These are phyloP conservation scores for Drosophila sulfurigaster DNA, from an alignment of 1,140 invertebrate species.

Conservation along the genomic window DNA sequence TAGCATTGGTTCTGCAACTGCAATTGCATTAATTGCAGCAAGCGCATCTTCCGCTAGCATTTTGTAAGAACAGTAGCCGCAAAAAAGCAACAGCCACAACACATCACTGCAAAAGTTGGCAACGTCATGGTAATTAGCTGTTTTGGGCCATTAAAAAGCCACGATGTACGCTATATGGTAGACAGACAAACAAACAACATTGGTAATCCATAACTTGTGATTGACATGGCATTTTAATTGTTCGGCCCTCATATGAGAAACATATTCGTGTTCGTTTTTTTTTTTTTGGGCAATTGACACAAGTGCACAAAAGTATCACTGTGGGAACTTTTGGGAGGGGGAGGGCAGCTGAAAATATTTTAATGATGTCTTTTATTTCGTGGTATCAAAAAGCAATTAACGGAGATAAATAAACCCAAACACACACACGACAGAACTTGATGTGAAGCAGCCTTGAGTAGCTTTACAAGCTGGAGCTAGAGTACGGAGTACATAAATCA, in stretches of 20 bases:
- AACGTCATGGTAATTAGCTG: constrained; percentile 66
- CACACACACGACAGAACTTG: constrained; percentile 39
- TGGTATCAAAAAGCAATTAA: constrained; percentile 70
- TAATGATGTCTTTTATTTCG: constrained; percentile 62
- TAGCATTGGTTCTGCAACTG: constrained; percentile 68
- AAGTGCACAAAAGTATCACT: constrained; percentile 43
- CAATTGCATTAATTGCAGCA: constrained; percentile 70
- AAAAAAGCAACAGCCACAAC: constrained; percentile 16
- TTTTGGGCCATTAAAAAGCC: constrained; percentile 34
- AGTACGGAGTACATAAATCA: constrained; percentile 68
- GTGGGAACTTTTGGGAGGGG: constrained; percentile 61
- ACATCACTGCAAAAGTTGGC: neutral
- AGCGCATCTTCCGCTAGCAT: constrained; percentile 64
- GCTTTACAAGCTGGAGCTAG: neutral
- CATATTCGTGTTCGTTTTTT: neutral
- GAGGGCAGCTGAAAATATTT: constrained; percentile 44
- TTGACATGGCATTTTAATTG: constrained; percentile 81
- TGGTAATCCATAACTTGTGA: constrained; percentile 68
- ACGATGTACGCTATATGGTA: constrained; percentile 13
- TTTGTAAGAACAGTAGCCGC: constrained; percentile 59
- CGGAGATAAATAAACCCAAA: constrained; percentile 33
- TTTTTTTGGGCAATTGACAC: constrained; percentile 56
- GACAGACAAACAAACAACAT: constrained; percentile 2
- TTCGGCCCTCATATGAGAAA: constrained; percentile 49
- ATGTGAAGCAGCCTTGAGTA: constrained; percentile 59